Evolutionary conservation across 2,113 vertebrate species (phyloP).

Genomic region (Cephalopholis sonnerati): DNA sequence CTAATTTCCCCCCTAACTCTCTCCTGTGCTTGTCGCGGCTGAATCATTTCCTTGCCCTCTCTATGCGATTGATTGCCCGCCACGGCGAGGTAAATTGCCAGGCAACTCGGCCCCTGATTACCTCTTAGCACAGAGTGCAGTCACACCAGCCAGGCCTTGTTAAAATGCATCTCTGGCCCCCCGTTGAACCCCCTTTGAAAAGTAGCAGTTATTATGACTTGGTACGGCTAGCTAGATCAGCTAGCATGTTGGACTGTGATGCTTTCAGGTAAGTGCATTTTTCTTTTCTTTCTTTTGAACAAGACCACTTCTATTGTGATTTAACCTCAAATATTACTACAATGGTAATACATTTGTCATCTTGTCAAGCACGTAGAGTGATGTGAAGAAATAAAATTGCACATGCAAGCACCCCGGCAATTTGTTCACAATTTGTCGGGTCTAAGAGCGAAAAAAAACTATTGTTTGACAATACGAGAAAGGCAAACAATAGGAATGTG

Average conservation of each 20-base stretch:
- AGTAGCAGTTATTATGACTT: constrained; percentile 78
- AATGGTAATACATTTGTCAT: constrained; percentile 56
- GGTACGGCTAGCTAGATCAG: constrained; percentile 69
- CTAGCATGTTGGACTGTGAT: constrained; percentile 35
- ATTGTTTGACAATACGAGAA: constrained; percentile 61
- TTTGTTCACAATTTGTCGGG: constrained; percentile 52
- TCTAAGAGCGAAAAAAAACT: constrained; percentile 31
- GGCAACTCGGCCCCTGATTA: constrained; percentile 86
- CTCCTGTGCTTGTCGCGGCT: constrained; percentile 71
- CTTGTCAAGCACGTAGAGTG: constrained; percentile 50
- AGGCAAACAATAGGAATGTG: constrained; percentile 52
- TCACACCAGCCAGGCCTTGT: constrained; percentile 80
- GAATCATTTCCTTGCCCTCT: constrained; percentile 86
- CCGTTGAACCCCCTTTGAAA: constrained; percentile 76
- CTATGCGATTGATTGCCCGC: constrained; percentile 85
- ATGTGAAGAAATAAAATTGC: constrained; percentile 50
- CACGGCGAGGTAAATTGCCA: constrained; percentile 85
- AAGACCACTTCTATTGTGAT: constrained; percentile 47
- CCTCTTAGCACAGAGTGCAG: constrained; percentile 84
- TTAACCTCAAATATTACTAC: constrained; percentile 59
- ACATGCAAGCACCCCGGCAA: constrained; percentile 43
- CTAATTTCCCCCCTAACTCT: constrained; percentile 76
- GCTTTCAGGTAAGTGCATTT: constrained; percentile 24
- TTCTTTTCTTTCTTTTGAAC: constrained; percentile 28
- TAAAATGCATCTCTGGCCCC: constrained; percentile 83